These are phyloP conservation scores for Trichoplax adhaerens DNA, from an alignment of 37 sponge, comb jelly and placozoan genomes.

Conservation along the genomic window DNA sequence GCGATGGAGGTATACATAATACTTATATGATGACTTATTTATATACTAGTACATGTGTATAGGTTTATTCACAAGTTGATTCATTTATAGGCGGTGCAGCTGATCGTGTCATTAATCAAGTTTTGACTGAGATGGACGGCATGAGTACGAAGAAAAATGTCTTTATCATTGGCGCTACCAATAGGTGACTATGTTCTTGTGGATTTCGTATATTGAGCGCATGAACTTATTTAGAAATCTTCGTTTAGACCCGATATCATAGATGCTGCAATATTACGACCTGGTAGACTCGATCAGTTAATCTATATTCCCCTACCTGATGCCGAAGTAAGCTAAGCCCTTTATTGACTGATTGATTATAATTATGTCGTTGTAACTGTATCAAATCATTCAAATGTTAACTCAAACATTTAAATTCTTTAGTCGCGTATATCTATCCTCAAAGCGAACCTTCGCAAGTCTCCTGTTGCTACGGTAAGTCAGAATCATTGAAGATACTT, in stretches of 20 bases:
- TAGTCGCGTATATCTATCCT: constrained; percentile 70
- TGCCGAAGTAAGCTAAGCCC: constrained; percentile 39
- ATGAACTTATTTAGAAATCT: not conserved
- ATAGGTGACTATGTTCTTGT: constrained; percentile 18
- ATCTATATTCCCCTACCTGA: constrained; percentile 98
- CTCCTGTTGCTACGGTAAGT: constrained; percentile 63
- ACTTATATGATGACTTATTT: not conserved
- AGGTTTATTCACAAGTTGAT: not conserved
- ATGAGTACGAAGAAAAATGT: constrained; percentile 98
- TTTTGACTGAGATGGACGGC: constrained; percentile 99
- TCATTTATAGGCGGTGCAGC: constrained; percentile 77
- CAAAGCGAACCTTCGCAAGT: constrained; percentile 72
- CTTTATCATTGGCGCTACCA: constrained; percentile 99
- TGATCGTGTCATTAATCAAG: constrained; percentile 97
- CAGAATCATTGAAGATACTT: not conserved
- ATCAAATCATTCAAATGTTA: not conserved
- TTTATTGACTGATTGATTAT: not conserved
- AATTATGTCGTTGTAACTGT: not conserved
- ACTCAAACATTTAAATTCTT: constrained; percentile 1
- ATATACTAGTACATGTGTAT: not conserved
- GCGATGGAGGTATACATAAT: constrained; percentile 71
- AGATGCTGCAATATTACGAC: constrained; percentile 93
- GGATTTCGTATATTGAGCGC: not conserved
- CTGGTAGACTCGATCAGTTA: constrained; percentile 94
- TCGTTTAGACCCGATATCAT: constrained; percentile 75